These are phyloP conservation scores for Galerucella nymphaeae DNA, from an alignment of 2,888 invertebrate species.

Conservation along the genomic window DNA sequence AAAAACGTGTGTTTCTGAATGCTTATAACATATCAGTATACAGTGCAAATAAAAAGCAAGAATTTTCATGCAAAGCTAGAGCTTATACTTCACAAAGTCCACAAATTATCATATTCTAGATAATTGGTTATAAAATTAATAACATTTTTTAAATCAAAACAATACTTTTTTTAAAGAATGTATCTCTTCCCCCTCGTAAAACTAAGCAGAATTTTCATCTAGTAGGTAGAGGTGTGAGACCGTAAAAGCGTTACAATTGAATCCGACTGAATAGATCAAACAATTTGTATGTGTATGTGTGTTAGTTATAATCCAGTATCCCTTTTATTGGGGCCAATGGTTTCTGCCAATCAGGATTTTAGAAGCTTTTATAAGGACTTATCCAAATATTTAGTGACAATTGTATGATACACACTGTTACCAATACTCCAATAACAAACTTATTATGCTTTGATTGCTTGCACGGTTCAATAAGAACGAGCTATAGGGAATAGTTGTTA, in stretches of 20 bases:
- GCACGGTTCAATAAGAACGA: conserved; percentile 27
- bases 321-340: conserved; percentile 46
- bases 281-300: conserved; percentile 58
- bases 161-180: neutral
- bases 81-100: no score
- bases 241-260: conserved; percentile 48
- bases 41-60: no score
- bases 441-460: conserved; percentile 41
- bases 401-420: conserved; percentile 51
- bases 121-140: no score
- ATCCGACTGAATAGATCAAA: conserved; percentile 53
- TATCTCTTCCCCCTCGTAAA: conserved; percentile 20
- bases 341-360: conserved; percentile 54
- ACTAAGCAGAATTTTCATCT: conserved; percentile 12
- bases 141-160: no score
- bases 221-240: conserved; percentile 55
- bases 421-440: conserved; percentile 50
- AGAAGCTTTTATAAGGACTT: conserved; percentile 49
- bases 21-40: no score
- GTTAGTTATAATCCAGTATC: conserved; percentile 52
- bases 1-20: no score
- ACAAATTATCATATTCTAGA: no score
- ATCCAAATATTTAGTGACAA: conserved; percentile 55
- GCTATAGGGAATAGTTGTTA: conserved; percentile 1
- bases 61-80: no score